Conservation (phyloP, 2,888 invertebrate species). For the Mayetiola destructor region DNA sequence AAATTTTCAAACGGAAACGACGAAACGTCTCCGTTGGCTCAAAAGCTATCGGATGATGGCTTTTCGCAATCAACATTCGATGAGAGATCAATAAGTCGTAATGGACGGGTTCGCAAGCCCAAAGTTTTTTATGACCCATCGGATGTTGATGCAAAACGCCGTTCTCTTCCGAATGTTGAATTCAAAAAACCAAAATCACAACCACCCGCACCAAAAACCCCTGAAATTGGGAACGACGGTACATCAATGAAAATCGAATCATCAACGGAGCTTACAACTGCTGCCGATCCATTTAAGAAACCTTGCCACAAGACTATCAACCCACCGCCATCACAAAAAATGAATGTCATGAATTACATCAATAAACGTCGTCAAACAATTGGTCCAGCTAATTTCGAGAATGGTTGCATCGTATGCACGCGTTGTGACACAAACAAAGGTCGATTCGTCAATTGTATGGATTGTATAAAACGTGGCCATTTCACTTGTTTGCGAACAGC, state of each 20-base stretch:
- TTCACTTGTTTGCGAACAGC: background rate
- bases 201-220: no score
- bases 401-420: background rate
- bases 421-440: constrained; percentile 30
- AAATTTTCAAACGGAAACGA: no score
- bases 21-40: background rate
- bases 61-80: background rate
- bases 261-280: no score
- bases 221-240: no score
- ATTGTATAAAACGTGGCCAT: background rate
- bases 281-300: no score
- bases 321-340: no score
- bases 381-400: background rate
- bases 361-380: background rate
- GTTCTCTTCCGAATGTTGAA: background rate
- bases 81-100: background rate
- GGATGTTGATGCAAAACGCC: background rate
- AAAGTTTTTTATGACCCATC: constrained; percentile 3
- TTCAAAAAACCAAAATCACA: background rate
- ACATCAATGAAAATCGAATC: no score
- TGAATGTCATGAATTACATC: no score
- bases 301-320: no score
- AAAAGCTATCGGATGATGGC: background rate
- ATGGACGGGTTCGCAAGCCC: background rate
- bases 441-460: background rate